phyloP scores from a whole-genome alignment of 2,113 vertebrate genomes.

The Astatoreochromis straeleni region DNA sequence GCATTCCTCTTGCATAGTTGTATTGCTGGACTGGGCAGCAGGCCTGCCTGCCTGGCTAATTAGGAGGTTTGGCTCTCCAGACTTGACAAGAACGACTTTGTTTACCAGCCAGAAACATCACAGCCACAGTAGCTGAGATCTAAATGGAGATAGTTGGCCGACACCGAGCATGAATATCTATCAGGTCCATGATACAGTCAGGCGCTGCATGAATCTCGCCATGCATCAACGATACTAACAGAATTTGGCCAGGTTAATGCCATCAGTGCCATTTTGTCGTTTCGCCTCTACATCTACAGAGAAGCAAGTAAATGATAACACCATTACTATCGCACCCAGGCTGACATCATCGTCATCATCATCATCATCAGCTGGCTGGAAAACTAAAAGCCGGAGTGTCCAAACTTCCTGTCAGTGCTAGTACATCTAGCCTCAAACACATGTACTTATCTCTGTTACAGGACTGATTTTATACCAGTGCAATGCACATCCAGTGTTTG shows the following conservation, averaged over 20 bases:
- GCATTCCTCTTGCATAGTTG: constrained; percentile 80
- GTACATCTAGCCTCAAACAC: background rate
- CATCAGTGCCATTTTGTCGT: background rate
- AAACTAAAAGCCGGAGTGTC: background rate
- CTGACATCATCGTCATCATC: background rate
- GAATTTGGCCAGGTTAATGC: background rate
- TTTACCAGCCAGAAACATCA: constrained; percentile 36
- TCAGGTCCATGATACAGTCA: background rate
- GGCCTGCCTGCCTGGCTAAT: constrained; percentile 53
- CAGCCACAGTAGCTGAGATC: constrained; percentile 28
- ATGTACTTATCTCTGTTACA: background rate
- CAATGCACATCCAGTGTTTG: constrained; percentile 44
- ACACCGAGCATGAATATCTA: constrained; percentile 11
- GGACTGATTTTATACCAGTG: constrained; percentile 17
- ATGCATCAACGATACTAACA: background rate
- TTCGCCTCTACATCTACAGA: background rate
- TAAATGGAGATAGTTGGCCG: constrained; percentile 21
- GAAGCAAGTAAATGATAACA: background rate
- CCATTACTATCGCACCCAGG: background rate
- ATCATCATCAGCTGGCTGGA: background rate
- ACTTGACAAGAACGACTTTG: constrained; percentile 50
- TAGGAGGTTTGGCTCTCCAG: constrained; percentile 45
- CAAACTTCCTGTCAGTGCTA: background rate
- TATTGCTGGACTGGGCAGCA: constrained; percentile 57
- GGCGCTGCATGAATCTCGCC: background rate